Percentiles rank a stretch among this genome's conserved stretches.
Conservation (phyloP, 2,888 invertebrate genomes). For the Drosophila antonietae region DNA sequence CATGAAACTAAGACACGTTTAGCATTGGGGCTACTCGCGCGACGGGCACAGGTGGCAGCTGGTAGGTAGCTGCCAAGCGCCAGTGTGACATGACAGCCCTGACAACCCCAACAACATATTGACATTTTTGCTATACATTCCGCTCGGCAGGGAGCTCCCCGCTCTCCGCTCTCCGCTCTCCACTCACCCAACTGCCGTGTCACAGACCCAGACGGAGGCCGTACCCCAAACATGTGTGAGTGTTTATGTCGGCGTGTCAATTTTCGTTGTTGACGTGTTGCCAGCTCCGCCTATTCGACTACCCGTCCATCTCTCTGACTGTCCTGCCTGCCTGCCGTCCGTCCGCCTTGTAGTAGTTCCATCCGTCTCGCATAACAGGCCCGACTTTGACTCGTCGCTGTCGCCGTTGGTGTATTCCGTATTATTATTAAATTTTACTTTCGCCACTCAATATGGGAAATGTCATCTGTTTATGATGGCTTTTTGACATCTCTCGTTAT, state of each 20-base stretch:
- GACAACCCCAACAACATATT: constrained; percentile 79
- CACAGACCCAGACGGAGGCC: constrained; percentile 28
- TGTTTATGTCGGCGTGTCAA: constrained; percentile 82
- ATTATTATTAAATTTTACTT: constrained; percentile 82
- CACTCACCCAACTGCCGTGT: constrained; percentile 7
- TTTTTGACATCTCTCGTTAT: constrained; percentile 82
- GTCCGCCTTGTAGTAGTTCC: constrained; percentile 17
- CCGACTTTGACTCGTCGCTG: constrained; percentile 50
- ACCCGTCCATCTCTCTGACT: constrained; percentile 2
- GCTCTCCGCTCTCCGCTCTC: neutral
- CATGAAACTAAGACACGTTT: constrained; percentile 79
- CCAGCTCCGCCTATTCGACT: constrained; percentile 53
- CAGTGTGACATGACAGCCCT: constrained; percentile 76
- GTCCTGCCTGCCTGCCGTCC: constrained; percentile 6
- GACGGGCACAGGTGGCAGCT: neutral
- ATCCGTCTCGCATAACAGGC: constrained; percentile 35
- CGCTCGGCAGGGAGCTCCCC: constrained; percentile 62
- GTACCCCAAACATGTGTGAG: constrained; percentile 73
- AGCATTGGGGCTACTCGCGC: constrained; percentile 29
- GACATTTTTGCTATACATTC: constrained; percentile 77
- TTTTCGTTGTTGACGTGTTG: constrained; percentile 79
- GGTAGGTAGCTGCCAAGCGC: constrained; percentile 47
- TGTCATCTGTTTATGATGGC: constrained; percentile 84
- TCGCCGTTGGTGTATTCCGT: constrained; percentile 51
- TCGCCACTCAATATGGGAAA: constrained; percentile 82